Conservation (phyloP, 2,888 invertebrate genomes). For the Philhelius pedissequus region DNA sequence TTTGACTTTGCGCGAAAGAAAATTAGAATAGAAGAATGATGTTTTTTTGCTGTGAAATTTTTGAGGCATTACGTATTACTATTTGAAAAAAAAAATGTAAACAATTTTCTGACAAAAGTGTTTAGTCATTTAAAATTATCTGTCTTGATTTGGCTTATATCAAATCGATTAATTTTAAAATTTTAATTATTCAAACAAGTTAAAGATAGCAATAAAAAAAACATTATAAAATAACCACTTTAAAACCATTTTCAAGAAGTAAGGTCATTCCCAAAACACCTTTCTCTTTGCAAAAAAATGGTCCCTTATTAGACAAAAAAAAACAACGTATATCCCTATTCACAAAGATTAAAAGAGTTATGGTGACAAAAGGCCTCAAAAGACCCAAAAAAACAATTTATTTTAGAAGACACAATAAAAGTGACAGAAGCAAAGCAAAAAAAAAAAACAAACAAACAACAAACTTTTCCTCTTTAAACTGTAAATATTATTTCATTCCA, state of each 20-base stretch:
- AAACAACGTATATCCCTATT: constrained; percentile 39
- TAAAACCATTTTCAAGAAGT: not conserved
- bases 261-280: constrained; percentile 15
- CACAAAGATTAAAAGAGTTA: constrained; percentile 57
- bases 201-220: not conserved
- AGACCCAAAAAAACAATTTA: constrained; percentile 60
- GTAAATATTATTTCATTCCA: constrained; percentile 63
- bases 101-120: no score
- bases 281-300: not conserved
- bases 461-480: constrained; percentile 27
- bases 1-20: no score
- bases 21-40: no score
- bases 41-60: no score
- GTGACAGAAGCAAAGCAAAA: constrained; percentile 6
- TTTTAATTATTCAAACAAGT: not conserved
- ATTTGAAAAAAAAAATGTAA: no score
- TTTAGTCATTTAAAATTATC: no score
- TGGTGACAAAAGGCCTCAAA: constrained; percentile 53
- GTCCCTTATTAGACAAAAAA: no score
- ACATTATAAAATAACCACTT: not conserved
- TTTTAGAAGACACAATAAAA: constrained; percentile 59
- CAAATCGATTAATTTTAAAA: no score
- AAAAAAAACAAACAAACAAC: not conserved
- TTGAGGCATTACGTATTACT: no score
- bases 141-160: no score